Evolutionary conservation across 92 coral and sea anemone species (phyloP).

Genomic region (Virgularia gustaviana): DNA sequence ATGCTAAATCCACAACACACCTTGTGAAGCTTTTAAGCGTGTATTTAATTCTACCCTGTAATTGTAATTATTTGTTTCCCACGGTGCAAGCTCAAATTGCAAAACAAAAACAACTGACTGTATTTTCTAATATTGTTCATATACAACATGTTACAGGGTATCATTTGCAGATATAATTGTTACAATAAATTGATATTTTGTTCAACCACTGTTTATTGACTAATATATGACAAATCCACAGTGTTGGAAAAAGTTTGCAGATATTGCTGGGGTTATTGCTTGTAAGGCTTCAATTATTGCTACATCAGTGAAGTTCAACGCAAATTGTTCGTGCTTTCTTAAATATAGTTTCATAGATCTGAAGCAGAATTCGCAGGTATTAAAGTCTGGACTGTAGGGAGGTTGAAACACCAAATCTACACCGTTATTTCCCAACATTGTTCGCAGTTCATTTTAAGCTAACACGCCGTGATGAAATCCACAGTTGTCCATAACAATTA

Average conservation of each 20-base stretch:
- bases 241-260: conserved; percentile 24
- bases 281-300: conserved; percentile 48
- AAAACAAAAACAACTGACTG: too few species aligned
- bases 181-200: conserved; percentile 4
- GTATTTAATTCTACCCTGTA: too few species aligned
- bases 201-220: neutral
- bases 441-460: conserved; percentile 34
- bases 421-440: conserved; percentile 30
- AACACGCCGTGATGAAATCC: conserved; percentile 16
- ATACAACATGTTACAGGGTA: too few species aligned
- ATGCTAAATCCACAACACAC: too few species aligned
- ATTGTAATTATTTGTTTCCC: too few species aligned
- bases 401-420: conserved; percentile 47
- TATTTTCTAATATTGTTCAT: too few species aligned
- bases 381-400: conserved; percentile 46
- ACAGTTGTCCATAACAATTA: conserved; percentile 18
- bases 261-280: conserved; percentile 31
- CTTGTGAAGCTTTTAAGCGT: too few species aligned
- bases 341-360: conserved; percentile 40
- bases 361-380: conserved; percentile 49
- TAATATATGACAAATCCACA: conserved; percentile 41
- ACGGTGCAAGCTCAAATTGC: too few species aligned
- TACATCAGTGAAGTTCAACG: conserved; percentile 38
- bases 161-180: too few species aligned
- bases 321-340: conserved; percentile 42